Conservation (phyloP, 2,797 vertebrate species). For the Clarias fuscus region DNA sequence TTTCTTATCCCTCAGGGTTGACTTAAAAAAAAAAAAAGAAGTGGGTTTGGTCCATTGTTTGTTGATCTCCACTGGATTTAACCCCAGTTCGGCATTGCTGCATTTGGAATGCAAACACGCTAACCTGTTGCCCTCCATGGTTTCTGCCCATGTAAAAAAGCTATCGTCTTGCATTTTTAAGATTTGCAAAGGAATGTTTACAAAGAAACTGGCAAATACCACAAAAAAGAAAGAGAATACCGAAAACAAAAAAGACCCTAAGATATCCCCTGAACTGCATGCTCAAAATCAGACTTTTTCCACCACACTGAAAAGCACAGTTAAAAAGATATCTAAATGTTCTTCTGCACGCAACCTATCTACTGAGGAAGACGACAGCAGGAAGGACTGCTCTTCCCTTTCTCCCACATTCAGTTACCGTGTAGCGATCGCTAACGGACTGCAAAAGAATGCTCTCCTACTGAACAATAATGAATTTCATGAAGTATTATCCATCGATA, state of each 20-base stretch:
- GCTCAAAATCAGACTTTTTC: slow-evolving; percentile 85
- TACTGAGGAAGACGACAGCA: slow-evolving; percentile 82
- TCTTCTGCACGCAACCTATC: slow-evolving; percentile 90
- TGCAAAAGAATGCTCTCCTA: slow-evolving; percentile 80
- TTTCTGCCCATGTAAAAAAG: slow-evolving; percentile 91
- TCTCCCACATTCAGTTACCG: slow-evolving; percentile 98
- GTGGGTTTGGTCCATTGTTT: slow-evolving; percentile 58
- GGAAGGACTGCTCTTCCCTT: slow-evolving; percentile 87
- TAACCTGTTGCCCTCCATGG: slow-evolving; percentile 85
- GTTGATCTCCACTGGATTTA: slow-evolving; percentile 53
- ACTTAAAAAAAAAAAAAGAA: slow-evolving; percentile 55
- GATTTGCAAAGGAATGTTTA: slow-evolving; percentile 99
- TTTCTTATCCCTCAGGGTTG: slow-evolving; percentile 54
- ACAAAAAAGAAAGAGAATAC: slow-evolving; percentile 91
- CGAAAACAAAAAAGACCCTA: slow-evolving; percentile 86
- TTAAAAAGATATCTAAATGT: slow-evolving; percentile 93
- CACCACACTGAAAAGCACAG: slow-evolving; percentile 90
- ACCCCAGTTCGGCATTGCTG: slow-evolving; percentile 61
- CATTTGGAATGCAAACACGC: slow-evolving; percentile 68
- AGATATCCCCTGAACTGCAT: slow-evolving; percentile 78
- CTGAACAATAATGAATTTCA: slow-evolving; percentile 84
- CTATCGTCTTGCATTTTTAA: slow-evolving; percentile 90
- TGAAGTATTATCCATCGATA: slow-evolving; percentile 87
- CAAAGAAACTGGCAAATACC: slow-evolving; percentile 97
- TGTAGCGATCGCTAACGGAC: slow-evolving; percentile 96